Evolutionary conservation across 2,797 vertebrate species (phyloP), one percentile per base, ranked within the genome.

Genomic region (Cryptoprocta ferox): DNA sequence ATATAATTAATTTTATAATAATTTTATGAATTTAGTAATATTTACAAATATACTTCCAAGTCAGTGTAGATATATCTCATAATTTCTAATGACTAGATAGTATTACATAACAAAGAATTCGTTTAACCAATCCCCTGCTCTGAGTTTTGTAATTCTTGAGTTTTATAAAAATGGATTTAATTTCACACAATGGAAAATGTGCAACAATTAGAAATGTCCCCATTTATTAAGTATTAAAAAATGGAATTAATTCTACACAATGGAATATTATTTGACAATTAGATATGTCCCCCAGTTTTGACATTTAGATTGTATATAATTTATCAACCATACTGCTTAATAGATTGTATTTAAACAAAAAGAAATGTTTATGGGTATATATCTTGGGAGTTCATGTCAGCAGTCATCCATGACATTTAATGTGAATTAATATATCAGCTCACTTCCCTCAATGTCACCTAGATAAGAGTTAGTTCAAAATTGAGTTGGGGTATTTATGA

Each of bases 151-250:
- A 12, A 61, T 19, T n/a, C 30, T 48, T 59, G 10, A 50, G 13
- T 82, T 83, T 91, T 73, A 94, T 65, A 86, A 85, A 65, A 94
- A 83, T 53, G 4, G 21, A 83, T 73, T 83, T 89, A 75, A 81
- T 10, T 81, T 11, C 28, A 90, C 71, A 73, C 21, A 85, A 73
- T 66, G 35, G 13, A 80, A 85, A 73, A 63, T 80, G 65, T 30
- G 8, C 7, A 80, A 66, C 45, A 86, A 75, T 86, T 70, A 79
- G 32, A 79, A 85, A 65, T 73, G 24, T 26, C 24, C 35, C 5
- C 42, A 42, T 75, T 82, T 39, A 16, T 42, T 70, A 75, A 39
- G 15, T 61, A 59, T 88, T 48, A 88, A 45, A 79, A 87, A 80
- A 87, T 35, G 39, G 42, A 66, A 56, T 68, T 85, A 68, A 71